A percentile compares a stretch with the other conserved stretches of the same genome.
phyloP scores from a whole-genome alignment of 2,797 vertebrate species.

The Hypotaenidia okinawae region DNA sequence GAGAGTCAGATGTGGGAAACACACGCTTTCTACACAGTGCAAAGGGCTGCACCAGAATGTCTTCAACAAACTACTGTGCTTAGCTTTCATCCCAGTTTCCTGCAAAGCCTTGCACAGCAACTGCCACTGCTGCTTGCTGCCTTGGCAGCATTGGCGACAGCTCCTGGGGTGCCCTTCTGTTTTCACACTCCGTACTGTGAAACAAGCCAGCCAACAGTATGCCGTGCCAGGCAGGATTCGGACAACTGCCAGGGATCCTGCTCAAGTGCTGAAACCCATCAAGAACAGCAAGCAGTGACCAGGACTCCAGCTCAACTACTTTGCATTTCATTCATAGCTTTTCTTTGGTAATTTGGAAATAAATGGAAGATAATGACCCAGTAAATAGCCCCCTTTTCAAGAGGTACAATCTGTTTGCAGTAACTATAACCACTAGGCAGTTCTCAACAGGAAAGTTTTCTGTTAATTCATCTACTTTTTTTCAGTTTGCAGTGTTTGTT shows the following conservation, averaged over 20 bases:
- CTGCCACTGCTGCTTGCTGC: not conserved
- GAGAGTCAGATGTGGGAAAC: not conserved
- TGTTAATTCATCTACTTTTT: not conserved
- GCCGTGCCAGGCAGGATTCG: not conserved
- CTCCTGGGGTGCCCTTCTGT: constrained; percentile 15
- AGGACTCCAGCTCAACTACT: not conserved
- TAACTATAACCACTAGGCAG: not conserved
- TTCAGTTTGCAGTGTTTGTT: constrained; percentile 3
- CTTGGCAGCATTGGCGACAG: constrained; percentile 18
- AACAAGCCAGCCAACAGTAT: not conserved
- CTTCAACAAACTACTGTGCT: not conserved
- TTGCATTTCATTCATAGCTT: not conserved
- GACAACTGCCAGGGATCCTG: not conserved
- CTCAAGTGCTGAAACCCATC: not conserved
- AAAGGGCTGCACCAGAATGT: not conserved
- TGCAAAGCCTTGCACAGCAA: not conserved
- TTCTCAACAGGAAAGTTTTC: not conserved
- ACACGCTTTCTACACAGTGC: not conserved
- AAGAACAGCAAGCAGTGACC: not conserved
- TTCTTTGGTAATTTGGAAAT: not conserved
- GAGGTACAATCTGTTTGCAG: not conserved
- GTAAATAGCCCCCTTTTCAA: not conserved
- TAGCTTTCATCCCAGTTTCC: not conserved
- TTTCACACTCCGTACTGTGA: not conserved
- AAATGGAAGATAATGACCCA: not conserved